phyloP scores from a whole-genome alignment of 23 tunicate species.

The Aplidium turbinatum region DNA sequence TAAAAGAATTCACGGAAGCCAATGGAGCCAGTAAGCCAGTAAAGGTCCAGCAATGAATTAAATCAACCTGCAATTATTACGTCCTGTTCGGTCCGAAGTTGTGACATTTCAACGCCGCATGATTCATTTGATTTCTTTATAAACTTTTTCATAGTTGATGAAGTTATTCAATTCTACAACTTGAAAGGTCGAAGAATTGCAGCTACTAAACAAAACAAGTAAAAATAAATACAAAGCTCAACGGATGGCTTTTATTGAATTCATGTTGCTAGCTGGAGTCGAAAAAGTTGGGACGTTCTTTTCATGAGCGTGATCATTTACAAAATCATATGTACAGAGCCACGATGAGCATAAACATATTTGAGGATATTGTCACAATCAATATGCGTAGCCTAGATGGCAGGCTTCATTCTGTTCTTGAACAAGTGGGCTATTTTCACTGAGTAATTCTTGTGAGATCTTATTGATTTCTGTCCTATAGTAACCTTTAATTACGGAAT shows the following conservation, averaged over 20 bases:
- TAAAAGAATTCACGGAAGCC: no score
- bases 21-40: no score
- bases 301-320: slow-evolving; percentile 8
- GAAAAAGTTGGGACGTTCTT: slow-evolving; percentile 1
- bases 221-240: not conserved
- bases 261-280: slow-evolving; percentile 22
- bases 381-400: no score
- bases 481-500: no score
- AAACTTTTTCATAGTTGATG: slow-evolving; percentile 14
- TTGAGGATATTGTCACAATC: no score
- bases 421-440: no score
- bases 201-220: slow-evolving; percentile 5
- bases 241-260: slow-evolving; percentile 18
- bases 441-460: no score
- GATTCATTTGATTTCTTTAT: slow-evolving; percentile 14
- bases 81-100: slow-evolving; percentile 2
- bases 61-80: no score
- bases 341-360: slow-evolving; percentile 26
- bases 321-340: slow-evolving; percentile 18
- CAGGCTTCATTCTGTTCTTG: no score
- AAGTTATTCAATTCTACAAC: slow-evolving; percentile 19
- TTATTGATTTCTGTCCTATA: no score
- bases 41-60: no score
- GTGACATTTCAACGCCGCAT: slow-evolving; percentile 19
- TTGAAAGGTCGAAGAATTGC: slow-evolving; percentile 16